Base-by-base conservation (phyloP, 2,113 vertebrate species). In the Labrus mixtus region DNA sequence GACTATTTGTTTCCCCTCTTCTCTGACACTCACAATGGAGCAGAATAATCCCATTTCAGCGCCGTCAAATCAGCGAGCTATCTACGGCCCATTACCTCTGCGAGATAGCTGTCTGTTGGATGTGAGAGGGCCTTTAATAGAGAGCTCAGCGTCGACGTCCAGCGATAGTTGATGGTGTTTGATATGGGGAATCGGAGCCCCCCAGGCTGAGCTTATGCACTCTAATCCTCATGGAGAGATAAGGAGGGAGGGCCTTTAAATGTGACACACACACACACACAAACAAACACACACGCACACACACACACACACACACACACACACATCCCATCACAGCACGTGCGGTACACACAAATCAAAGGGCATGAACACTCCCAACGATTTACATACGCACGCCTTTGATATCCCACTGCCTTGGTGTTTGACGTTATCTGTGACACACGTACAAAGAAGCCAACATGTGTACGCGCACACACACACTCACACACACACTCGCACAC, bases 171-270 rank as follows among this genome's bases (percentile, higher is more conserved):
- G 85, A 91, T 88, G 54, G 64, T 68, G 70, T 82, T 85, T 89
- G 85, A 90, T 87, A 91, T 56, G 64, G 63, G 60, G 46, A 76
- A 83, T 77, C 48, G 1, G 75, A 69, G 41, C 62, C 84, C 76
- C 25, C 64, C 66, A 29, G 89, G 86, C 84, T 75, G 80, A 66
- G 82, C 33, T 92, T 84, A 85, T 80, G 74, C 82, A 72, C 68
- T 89, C 78, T 90, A 89, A 90, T 92, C 82, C 82, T 86, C 73
- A 19, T 54, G 12, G 70, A 74, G 39, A 83, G 90, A 89, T 91
- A 90, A 89, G 74, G 54, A 15, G 33, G 58, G 50, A 58, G 12
- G 50, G 70, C 57, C 72, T 69, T 80, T 83, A 72, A 78, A 86
- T 84, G 77, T 81, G 58, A 68, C 78, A 60, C 72, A 73, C 66